Percentiles rank a stretch among this genome's conserved stretches.
Conservation (phyloP, 2,113 vertebrate genomes). For the Perca flavescens region DNA sequence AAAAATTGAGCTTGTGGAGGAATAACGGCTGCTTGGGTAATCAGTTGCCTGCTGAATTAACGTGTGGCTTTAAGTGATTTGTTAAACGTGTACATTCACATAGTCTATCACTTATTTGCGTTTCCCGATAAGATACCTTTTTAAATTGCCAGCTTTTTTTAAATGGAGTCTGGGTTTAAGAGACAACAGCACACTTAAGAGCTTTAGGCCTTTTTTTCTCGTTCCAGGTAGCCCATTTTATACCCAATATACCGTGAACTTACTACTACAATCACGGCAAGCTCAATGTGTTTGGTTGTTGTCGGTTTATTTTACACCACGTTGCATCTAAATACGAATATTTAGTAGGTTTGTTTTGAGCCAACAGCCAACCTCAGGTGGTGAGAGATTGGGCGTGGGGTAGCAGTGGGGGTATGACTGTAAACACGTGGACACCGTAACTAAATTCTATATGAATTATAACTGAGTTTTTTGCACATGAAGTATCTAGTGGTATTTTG, state of each 20-base stretch:
- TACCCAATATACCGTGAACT: not conserved
- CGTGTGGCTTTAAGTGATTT: not conserved
- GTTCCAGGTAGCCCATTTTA: conserved; percentile 13
- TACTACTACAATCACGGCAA: fast-evolving
- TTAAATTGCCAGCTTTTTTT: conserved; percentile 8
- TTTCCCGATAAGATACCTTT: not conserved
- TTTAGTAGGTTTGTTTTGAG: not conserved
- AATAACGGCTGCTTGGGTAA: not conserved
- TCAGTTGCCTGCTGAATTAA: not conserved
- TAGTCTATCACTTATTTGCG: fast-evolving
- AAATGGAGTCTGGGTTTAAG: conserved; percentile 36
- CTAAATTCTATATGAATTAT: not conserved
- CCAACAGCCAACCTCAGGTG: conserved; percentile 51
- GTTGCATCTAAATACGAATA: not conserved
- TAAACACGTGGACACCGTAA: conserved; percentile 74
- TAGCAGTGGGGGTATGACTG: conserved; percentile 36
- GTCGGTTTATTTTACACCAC: not conserved
- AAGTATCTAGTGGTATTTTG: not conserved
- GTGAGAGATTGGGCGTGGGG: conserved; percentile 55
- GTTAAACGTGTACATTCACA: not conserved
- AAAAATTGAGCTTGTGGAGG: not conserved
- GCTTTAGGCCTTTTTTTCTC: conserved; percentile 47
- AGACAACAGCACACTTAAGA: conserved; percentile 27
- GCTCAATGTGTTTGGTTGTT: not conserved
- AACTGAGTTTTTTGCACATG: not conserved